Base-by-base conservation (phyloP, 2,888 invertebrate genomes). In the Pollenia labialis region DNA sequence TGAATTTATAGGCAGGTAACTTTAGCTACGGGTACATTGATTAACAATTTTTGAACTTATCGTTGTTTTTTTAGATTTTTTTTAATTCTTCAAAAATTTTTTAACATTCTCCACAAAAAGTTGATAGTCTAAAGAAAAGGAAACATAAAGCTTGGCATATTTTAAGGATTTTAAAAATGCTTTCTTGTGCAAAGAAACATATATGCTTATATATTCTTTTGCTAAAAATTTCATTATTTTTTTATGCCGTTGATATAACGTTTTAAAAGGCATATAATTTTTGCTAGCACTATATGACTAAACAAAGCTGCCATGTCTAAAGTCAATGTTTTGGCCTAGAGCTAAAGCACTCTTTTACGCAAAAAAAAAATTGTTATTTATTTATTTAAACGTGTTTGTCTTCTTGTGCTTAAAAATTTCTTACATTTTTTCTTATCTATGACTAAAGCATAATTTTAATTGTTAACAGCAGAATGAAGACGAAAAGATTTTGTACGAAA, bases 281-380 rank as follows among this genome's bases (percentile, higher is more conserved):
- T 46, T 68, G 32, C 32, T 48, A 50, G 10, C 16, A 7, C 11
- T 23, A 56, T 23, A 23, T 23, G 12, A 6, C 14, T 52, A 42
- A 10, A 48, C 40, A 74, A n/a, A 64, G 23, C 42, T 69, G n/a
- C 6, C 76, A 88, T 74, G 75, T 85, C 79, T 88, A 90, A 89
- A 92, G 92, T 92, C 91, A 91, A 92, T 91, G 91, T 91, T 91
- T 92, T 91, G 91, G 89, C 92, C 90, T 90, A 88, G 88, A 90
- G 91, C 87, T 77, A 74, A 77, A 84, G 74, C 62, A 64, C 50
- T 46, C 80, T 84, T 83, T 66, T 74, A 82, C 69, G 75, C 79
- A 50, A 12, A 16, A 68, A 40, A 60, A 52, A 9, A 52, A 8
- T 11, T 7, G 6, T 32, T 32, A 32, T 32, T 32, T 32, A 32